A percentile compares a stretch with the other conserved stretches of the same genome.
These are phyloP conservation scores for Manis pentadactyla DNA, from an alignment of 2,797 vertebrate species.

Conservation along the genomic window DNA sequence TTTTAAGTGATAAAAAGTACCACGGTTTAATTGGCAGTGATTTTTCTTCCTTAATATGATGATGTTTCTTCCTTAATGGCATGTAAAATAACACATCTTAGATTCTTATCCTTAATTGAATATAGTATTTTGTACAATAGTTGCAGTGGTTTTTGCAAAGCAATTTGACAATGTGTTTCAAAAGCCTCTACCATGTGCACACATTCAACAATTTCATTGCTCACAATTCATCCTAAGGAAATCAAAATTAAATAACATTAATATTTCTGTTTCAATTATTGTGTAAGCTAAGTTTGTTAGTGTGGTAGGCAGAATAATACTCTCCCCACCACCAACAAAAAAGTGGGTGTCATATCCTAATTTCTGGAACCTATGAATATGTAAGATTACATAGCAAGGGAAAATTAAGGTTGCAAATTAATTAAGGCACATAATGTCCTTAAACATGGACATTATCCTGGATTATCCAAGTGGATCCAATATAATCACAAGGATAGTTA, in stretches of 20 bases:
- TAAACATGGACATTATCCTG: background rate
- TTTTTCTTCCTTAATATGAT: constrained; percentile 8
- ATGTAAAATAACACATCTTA: constrained; percentile 46
- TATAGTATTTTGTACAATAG: background rate
- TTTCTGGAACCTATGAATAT: background rate
- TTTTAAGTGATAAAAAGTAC: constrained; percentile 21
- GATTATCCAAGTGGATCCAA: background rate
- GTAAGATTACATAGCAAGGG: background rate
- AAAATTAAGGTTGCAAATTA: background rate
- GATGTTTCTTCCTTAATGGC: constrained; percentile 21
- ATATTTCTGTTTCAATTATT: background rate
- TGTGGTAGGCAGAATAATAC: background rate
- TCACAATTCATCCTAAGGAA: constrained; percentile 11
- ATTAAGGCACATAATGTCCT: background rate
- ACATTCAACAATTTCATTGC: background rate
- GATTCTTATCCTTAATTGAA: constrained; percentile 39
- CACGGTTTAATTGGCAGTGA: constrained; percentile 6
- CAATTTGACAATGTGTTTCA: constrained; percentile 8
- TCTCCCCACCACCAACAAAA: accelerated
- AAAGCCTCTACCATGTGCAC: background rate
- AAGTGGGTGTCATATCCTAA: background rate
- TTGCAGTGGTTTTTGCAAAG: constrained; percentile 1
- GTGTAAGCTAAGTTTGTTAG: background rate
- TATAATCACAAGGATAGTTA: background rate
- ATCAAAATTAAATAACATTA: constrained; percentile 10